Percentiles rank a stretch among this genome's conserved stretches.
Conservation (phyloP, 2,888 invertebrate species). For the Lysandra bellargus region DNA sequence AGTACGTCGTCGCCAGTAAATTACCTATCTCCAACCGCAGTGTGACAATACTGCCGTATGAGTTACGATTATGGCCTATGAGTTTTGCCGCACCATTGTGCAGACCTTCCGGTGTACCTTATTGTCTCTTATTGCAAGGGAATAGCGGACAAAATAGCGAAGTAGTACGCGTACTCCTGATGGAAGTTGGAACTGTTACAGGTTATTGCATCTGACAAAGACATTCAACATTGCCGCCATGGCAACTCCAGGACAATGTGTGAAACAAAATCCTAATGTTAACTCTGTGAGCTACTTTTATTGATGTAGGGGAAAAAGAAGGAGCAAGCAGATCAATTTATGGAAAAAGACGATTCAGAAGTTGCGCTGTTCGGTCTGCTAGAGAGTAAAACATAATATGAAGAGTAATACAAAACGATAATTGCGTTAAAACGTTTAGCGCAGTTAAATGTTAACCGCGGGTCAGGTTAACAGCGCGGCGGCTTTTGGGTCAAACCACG, state of each 20-base stretch:
- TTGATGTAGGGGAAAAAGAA: too few relatives aligned
- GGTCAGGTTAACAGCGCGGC: not conserved
- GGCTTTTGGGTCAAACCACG: slow-evolving; percentile 24
- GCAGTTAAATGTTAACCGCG: slow-evolving; percentile 24
- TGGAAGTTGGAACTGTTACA: not conserved
- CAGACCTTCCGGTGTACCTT: not conserved
- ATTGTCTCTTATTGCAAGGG: too few relatives aligned
- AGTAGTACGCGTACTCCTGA: not conserved
- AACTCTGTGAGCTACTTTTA: too few relatives aligned
- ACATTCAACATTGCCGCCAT: not conserved
- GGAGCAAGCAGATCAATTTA: too few relatives aligned
- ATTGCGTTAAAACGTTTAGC: not conserved
- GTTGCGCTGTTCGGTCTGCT: not conserved
- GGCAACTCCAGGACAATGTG: not conserved
- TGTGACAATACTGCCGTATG: not conserved
- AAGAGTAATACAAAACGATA: slow-evolving; percentile 3
- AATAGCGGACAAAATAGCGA: too few relatives aligned
- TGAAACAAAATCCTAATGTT: not conserved
- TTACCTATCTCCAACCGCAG: too few relatives aligned
- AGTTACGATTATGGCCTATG: not conserved
- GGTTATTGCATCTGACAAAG: not conserved
- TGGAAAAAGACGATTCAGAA: not conserved
- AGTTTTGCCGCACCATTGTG: not conserved
- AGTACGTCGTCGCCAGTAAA: too few relatives aligned
- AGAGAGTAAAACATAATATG: not conserved